phyloP scores from a whole-genome alignment of 2,888 invertebrate species.

The Pseudolycoriella hygida region DNA sequence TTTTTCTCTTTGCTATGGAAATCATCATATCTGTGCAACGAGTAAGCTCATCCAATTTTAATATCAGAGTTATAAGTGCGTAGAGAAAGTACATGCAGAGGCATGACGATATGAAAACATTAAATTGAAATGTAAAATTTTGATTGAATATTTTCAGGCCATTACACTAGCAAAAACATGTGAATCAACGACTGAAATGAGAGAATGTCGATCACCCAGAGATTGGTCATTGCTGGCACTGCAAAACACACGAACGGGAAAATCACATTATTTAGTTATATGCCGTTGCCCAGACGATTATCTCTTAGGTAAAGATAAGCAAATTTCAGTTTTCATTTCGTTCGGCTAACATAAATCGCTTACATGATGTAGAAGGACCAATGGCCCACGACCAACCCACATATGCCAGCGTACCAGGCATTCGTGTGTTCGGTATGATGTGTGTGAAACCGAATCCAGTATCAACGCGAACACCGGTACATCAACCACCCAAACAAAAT shows the following conservation, averaged over 20 bases:
- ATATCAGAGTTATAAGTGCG: too few species aligned
- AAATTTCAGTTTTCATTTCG: too few species aligned
- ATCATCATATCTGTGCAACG: too few species aligned
- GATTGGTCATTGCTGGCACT: constrained; percentile 85
- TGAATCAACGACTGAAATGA: constrained; percentile 80
- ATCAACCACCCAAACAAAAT: constrained; percentile 22
- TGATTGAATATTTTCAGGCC: constrained; percentile 30
- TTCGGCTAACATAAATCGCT: not conserved
- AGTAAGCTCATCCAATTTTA: too few species aligned
- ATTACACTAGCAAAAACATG: constrained; percentile 85
- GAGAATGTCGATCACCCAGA: constrained; percentile 70
- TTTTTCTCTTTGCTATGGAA: too few species aligned
- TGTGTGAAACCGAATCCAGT: constrained; percentile 46
- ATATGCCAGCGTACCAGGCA: constrained; percentile 84
- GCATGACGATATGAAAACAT: too few species aligned
- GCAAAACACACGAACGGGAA: constrained; percentile 82
- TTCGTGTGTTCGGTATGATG: constrained; percentile 89
- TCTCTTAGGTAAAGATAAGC: constrained; percentile 57
- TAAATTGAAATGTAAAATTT: too few species aligned
- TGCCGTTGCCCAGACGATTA: constrained; percentile 76
- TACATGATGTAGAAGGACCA: constrained; percentile 56
- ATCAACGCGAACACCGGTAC: constrained; percentile 10
- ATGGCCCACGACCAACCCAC: constrained; percentile 89
- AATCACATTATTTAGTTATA: constrained; percentile 84
- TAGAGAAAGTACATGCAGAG: too few species aligned